A percentile compares a stretch with the other conserved stretches of the same genome.
Conservation (phyloP, 30 jellyfish, hydroid and myxozoan species). For the Rhopilema esculentum region DNA sequence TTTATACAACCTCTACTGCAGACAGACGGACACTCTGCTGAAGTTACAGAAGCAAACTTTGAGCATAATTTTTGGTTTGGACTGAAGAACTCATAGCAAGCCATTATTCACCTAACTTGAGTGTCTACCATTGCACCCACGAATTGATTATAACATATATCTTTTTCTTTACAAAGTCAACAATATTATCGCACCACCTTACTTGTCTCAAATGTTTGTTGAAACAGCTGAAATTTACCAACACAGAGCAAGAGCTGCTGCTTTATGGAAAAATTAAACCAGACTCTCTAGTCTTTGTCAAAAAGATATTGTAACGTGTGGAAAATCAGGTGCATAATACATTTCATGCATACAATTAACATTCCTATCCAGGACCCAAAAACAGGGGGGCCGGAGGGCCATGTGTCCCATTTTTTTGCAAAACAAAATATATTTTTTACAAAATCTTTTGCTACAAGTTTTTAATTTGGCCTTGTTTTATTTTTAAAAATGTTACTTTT, state of each 20-base stretch:
- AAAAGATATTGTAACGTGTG: no score
- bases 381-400: no score
- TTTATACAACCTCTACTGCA: slow-evolving; percentile 2
- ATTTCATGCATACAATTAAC: no score
- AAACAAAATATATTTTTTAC: no score
- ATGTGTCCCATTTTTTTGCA: no score
- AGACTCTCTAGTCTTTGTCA: no score
- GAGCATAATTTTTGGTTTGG: slow-evolving; percentile 11
- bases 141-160: slow-evolving; percentile 22
- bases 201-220: background rate
- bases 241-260: background rate
- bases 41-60: slow-evolving; percentile 44
- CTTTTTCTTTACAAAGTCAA: background rate
- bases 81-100: slow-evolving; percentile 47
- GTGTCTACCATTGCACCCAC: slow-evolving; percentile 46
- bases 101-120: slow-evolving; percentile 43
- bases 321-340: no score
- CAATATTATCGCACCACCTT: background rate
- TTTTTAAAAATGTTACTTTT: no score
- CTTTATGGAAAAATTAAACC: no score
- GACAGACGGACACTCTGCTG: slow-evolving; percentile 17
- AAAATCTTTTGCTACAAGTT: no score
- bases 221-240: slow-evolving; percentile 1
- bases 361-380: no score
- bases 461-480: no score